Evolutionary conservation across 2,888 invertebrate species (phyloP).

Genomic region (Pedicia rivosa): DNA sequence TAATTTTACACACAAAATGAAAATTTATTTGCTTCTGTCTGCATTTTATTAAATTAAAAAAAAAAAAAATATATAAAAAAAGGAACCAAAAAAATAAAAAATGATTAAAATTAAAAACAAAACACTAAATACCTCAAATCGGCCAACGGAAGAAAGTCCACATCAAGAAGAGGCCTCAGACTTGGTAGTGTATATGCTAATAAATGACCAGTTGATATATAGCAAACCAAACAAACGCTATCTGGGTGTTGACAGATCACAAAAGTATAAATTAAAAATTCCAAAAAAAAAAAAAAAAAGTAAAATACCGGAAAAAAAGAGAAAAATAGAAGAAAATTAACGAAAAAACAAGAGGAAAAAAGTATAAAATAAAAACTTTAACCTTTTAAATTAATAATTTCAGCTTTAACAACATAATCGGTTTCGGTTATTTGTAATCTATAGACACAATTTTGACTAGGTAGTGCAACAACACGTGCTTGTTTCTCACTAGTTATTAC

Average conservation of each 20-base stretch:
- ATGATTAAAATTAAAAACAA: not conserved
- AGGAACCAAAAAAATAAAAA: not conserved
- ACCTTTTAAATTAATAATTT: conserved; percentile 86
- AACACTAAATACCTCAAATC: conserved; percentile 70
- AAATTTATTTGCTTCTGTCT: no score
- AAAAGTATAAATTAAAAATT: no score
- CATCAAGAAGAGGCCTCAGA: conserved; percentile 78
- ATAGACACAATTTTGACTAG: conserved; percentile 89
- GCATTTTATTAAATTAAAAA: conserved; percentile 5
- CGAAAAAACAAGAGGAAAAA: no score
- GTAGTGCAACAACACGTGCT: conserved; percentile 83
- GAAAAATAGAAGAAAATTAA: conserved; percentile 13
- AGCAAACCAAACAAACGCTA: conserved; percentile 86
- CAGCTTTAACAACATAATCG: conserved; percentile 87
- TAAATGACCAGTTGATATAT: conserved; percentile 87
- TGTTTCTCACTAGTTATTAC: conserved; percentile 91
- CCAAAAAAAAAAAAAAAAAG: no score
- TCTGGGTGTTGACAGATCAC: no score
- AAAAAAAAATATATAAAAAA: not conserved
- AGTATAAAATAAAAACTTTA: no score
- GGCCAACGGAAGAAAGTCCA: conserved; percentile 85
- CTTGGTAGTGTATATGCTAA: conserved; percentile 91
- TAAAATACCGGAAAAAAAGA: no score
- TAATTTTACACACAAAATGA: no score
- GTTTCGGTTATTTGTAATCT: conserved; percentile 83